Evolutionary conservation across 92 coral and sea anemone species (phyloP).

Genomic region (Paragorgia papillata): DNA sequence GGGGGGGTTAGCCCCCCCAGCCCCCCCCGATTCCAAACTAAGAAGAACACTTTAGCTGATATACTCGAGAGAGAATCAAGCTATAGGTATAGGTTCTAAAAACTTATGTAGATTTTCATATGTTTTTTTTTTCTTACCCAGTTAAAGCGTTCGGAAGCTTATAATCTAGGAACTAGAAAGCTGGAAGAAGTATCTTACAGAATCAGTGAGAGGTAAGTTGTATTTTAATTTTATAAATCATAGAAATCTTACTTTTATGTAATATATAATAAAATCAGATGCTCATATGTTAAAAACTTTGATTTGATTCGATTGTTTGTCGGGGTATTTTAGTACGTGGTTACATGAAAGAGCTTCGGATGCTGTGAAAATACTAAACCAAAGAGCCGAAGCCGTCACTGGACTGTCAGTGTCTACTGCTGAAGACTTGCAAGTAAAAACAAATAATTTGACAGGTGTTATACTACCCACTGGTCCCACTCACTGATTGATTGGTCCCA

Average conservation of each 20-base stretch:
- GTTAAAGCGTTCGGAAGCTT: slow-evolving; percentile 62
- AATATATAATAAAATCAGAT: no score
- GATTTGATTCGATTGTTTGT: background rate
- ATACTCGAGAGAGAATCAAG: no score
- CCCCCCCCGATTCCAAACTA: no score
- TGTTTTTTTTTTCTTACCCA: slow-evolving; percentile 17
- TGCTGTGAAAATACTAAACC: slow-evolving; percentile 45
- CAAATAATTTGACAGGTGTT: no score
- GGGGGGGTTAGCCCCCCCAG: no score
- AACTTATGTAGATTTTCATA: no score
- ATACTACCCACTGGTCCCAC: no score
- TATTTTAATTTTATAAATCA: background rate
- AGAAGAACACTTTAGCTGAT: no score
- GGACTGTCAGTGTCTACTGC: slow-evolving; percentile 63
- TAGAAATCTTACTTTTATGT: background rate
- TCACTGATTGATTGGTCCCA: background rate
- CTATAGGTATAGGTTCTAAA: no score
- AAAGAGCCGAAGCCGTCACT: slow-evolving; percentile 54
- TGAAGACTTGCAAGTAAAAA: slow-evolving; percentile 63
- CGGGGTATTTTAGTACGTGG: slow-evolving; percentile 60
- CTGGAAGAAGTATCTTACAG: slow-evolving; percentile 59
- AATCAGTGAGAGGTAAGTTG: slow-evolving; percentile 62
- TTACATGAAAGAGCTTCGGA: slow-evolving; percentile 55
- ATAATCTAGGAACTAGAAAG: slow-evolving; percentile 55
- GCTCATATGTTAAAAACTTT: background rate